These are phyloP conservation scores for Drosophila putrida DNA, from an alignment of 2,888 invertebrate genomes.

Conservation along the genomic window DNA sequence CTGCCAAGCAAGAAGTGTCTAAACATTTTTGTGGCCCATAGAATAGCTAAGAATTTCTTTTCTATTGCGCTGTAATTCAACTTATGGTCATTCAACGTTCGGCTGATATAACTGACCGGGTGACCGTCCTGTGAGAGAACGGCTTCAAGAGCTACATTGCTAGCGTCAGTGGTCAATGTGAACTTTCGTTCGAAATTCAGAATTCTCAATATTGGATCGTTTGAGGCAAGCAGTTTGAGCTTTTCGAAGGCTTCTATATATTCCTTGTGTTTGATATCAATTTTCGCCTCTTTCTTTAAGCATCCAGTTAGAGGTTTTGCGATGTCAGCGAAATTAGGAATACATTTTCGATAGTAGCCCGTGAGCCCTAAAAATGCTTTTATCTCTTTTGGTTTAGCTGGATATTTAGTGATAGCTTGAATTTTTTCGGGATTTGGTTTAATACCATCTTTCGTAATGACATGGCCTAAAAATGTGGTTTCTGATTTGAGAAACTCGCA, in stretches of 20 bases:
- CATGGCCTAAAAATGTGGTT: constrained; percentile 13
- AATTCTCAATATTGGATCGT: constrained; percentile 3
- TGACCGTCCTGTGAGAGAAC: constrained; percentile 1
- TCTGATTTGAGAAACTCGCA: constrained; percentile 10
- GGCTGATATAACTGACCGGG: not conserved
- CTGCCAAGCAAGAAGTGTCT: not conserved
- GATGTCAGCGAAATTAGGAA: constrained; percentile 1
- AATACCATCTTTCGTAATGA: constrained; percentile 18
- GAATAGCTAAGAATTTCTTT: too few relatives aligned
- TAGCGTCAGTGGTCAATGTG: constrained; percentile 3
- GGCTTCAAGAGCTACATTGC: constrained; percentile 6
- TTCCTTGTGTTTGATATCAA: constrained; percentile 6
- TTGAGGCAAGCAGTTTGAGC: not conserved
- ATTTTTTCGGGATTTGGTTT: constrained; percentile 16
- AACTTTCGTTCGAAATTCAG: constrained; percentile 15
- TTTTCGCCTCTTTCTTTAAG: constrained; percentile 8
- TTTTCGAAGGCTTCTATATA: constrained; percentile 12
- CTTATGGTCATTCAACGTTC: too few relatives aligned
- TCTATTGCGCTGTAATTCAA: too few relatives aligned
- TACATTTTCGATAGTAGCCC: not conserved
- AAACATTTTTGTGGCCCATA: too few relatives aligned
- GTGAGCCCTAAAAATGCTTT: constrained; percentile 16
- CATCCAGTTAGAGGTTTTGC: constrained; percentile 11
- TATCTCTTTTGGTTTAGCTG: constrained; percentile 14
- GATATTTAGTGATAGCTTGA: constrained; percentile 9